Evolutionary conservation across 1,140 invertebrate genomes (phyloP), one percentile per base, ranked within the genome.

Genomic region (Drosophila kanapiae): DNA sequence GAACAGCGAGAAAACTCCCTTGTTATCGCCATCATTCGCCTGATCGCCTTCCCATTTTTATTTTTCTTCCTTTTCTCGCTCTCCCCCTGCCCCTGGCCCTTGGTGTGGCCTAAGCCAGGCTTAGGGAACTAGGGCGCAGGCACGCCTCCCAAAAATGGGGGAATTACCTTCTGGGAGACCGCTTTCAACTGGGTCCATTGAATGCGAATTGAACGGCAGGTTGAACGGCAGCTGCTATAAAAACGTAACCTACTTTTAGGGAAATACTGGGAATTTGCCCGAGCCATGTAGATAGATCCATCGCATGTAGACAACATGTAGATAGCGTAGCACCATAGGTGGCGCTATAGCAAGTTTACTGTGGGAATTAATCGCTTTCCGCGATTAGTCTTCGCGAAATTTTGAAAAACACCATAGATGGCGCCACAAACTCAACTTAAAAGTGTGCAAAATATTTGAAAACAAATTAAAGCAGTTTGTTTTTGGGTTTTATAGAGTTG

Each of bases 1-100:
- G 70, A 77, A 59, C 70, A 75, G 49, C 42, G 60, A 74, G 59
- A 29, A 75, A 61, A 47, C 27, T 58, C 64, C 53, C 23, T 53
- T 76, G 62, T 68, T 63, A 76, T 77, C 72, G 61, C 75, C 75
- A 67, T 77, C 63, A 76, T 56, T 16, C 72, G 72, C 56, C 47
- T 77, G 72, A 77, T 77, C 75, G 42, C 62, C 27, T 37, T 33
- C 29, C 56, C 31, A 13, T 14, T 14, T 27, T 54, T 37, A 4
- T 14, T n/a, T 49, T 23, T 29, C 6, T 37, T 14, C 10, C 14
- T 2, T 23, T n/a, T 40, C n/a, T 40, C 6, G 14, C 51, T 27
- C 27, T 35, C 2, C 42, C 16, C 16, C 23, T 23, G 23, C 23
- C 23, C 23, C 23, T 23, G 23, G 1, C 23, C 23, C 23, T 23